A percentile compares a stretch with the other conserved stretches of the same genome.
phyloP scores from a whole-genome alignment of 2,797 vertebrate genomes.

The Ceyx erithaca region DNA sequence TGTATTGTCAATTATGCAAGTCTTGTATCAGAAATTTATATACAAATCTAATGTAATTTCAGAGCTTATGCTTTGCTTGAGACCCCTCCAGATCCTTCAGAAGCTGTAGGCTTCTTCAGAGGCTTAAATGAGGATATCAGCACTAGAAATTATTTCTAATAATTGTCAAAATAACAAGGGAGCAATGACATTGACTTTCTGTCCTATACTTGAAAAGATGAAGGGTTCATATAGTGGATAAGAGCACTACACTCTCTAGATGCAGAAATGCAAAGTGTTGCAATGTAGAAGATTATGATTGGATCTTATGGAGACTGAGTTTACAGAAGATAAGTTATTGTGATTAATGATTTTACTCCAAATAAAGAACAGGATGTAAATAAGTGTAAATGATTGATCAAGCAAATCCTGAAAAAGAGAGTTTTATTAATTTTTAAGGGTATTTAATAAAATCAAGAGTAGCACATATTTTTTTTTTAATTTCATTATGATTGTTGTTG shows the following conservation, averaged over 20 bases:
- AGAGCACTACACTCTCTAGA: not conserved
- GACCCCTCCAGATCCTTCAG: not conserved
- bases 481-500: not conserved
- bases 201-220: not conserved
- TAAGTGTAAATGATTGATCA: not conserved
- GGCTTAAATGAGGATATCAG: not conserved
- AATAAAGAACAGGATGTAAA: not conserved
- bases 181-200: not conserved
- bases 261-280: not conserved
- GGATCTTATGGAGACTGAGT: not conserved
- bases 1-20: not conserved
- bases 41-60: not conserved
- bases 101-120: not conserved
- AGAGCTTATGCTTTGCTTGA: not conserved
- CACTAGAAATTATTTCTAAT: not conserved
- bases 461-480: not conserved
- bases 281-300: not conserved
- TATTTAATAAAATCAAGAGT: not conserved
- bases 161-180: not conserved
- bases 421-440: not conserved
- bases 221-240: not conserved
- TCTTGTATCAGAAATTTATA: not conserved
- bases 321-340: not conserved
- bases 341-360: not conserved
- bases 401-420: not conserved